Conservation (phyloP, 2,797 vertebrate species). For the Gymnothorax javanicus region DNA sequence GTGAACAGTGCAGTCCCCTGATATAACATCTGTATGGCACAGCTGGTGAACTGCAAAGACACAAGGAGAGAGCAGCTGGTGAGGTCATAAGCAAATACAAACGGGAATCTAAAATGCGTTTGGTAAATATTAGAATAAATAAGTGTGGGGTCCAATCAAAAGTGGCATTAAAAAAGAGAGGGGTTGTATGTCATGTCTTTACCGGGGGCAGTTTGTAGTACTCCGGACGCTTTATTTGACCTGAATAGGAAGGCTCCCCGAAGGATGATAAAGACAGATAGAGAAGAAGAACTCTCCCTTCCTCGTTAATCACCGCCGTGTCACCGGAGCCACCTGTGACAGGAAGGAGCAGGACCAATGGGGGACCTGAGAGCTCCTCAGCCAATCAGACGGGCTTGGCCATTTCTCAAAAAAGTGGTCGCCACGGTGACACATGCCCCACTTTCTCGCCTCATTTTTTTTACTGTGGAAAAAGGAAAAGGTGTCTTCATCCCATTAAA, state of each 20-base stretch:
- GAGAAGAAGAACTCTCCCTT: neutral
- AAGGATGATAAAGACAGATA: neutral
- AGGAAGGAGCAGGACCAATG: neutral
- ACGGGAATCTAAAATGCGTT: neutral
- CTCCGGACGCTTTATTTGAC: neutral
- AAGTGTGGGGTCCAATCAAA: neutral
- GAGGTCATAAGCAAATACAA: neutral
- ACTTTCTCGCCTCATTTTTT: neutral
- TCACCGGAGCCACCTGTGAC: neutral
- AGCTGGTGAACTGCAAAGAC: neutral
- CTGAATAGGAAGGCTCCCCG: conserved; percentile 13
- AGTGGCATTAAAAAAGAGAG: neutral
- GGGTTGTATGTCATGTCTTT: neutral
- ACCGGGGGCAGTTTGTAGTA: neutral
- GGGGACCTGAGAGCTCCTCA: neutral
- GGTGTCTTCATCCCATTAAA: neutral
- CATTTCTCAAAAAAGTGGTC: neutral
- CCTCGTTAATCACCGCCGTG: neutral
- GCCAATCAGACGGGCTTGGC: neutral
- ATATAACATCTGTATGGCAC: neutral
- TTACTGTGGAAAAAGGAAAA: neutral
- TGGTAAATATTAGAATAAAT: neutral
- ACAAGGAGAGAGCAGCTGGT: neutral
- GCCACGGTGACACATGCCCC: neutral
- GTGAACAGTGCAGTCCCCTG: neutral